Conservation (phyloP, 2,113 vertebrate genomes). For the Microtus pennsylvanicus region DNA sequence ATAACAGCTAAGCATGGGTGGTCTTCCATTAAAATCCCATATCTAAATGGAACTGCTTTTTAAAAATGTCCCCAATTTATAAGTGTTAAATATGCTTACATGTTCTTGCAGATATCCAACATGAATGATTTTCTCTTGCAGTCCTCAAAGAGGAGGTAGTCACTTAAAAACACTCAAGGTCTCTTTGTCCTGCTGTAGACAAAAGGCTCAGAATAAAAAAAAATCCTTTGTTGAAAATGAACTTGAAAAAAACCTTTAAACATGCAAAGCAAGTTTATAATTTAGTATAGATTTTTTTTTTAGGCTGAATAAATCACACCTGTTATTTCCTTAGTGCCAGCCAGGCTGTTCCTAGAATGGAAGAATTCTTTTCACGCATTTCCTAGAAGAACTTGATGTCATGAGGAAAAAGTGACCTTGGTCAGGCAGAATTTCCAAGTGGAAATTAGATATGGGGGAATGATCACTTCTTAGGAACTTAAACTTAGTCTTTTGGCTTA, state of each 20-base stretch:
- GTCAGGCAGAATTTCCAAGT: not conserved
- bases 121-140: conserved; percentile 6
- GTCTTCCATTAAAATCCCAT: conserved; percentile 54
- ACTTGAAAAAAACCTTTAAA: conserved; percentile 54
- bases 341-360: conserved; percentile 18
- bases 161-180: conserved; percentile 47
- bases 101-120: conserved; percentile 27
- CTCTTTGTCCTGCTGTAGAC: conserved; percentile 59
- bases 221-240: conserved; percentile 58
- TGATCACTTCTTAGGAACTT: not conserved
- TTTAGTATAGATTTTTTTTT: conserved; percentile 51
- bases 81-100: not conserved
- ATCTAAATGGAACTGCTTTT: conserved; percentile 45
- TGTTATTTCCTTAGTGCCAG: conserved; percentile 44
- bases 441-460: not conserved
- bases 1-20: conserved; percentile 44
- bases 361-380: not conserved
- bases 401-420: not conserved
- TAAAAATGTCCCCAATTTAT: conserved; percentile 47
- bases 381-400: not conserved
- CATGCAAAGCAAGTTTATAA: conserved; percentile 56
- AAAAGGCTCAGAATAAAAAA: conserved; percentile 57
- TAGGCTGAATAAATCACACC: conserved; percentile 58
- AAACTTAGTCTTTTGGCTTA: not conserved
- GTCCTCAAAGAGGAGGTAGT: conserved; percentile 42